Base-by-base conservation (phyloP, 30 jellyfish, hydroid and myxozoan species). In the Hydractinia symbiolongicarpus region DNA sequence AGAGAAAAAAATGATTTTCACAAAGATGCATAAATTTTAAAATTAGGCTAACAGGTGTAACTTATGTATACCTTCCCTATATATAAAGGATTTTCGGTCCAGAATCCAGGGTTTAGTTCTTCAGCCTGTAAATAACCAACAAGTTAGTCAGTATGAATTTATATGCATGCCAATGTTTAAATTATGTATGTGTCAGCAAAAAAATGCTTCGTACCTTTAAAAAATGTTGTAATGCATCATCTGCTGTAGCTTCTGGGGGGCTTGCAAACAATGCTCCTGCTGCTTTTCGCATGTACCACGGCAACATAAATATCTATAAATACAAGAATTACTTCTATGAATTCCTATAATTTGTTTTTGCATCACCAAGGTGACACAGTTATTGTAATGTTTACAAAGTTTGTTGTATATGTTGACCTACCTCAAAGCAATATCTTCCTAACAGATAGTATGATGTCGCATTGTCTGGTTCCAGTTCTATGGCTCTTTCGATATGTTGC, bases 341-440 rank as follows among this genome's bases (percentile, higher is more conserved):
- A 55, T 7, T 61, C 58, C 66, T 44, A 8, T 8, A 72, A 9
- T 15, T 4, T 9, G 21, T 52, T 73, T 6, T 30, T 21, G 13
- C 5, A 5, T 9, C 52, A 4, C 6, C 9, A 6, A 69, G 10
- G 16, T 8, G 20, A 19, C 17, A 61, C 15, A 1, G 71, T n/a
- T 50, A 60, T 60, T 17, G 19, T 60, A 30, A 30, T 30, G 44
- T 4, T 8, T 14, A 53, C 50, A 9, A 54, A 54, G 51, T 49
- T 11, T 54, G 61, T 73, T 14, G 5, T 13, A 61, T 55, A 85
- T 16, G 10, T 51, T 50, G 15, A 68, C 79, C 53, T 72, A 89
- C 98, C 96, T 93, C 98, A 79, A 64, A 84, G 40, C 95, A 93
- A 89, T 95, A 93, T 76, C 98, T 83, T 21, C 95, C 98, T 8